Percentiles rank a stretch among this genome's conserved stretches.
Conservation (phyloP, 2,888 invertebrate species). For the Caenorhabditis japonica region DNA sequence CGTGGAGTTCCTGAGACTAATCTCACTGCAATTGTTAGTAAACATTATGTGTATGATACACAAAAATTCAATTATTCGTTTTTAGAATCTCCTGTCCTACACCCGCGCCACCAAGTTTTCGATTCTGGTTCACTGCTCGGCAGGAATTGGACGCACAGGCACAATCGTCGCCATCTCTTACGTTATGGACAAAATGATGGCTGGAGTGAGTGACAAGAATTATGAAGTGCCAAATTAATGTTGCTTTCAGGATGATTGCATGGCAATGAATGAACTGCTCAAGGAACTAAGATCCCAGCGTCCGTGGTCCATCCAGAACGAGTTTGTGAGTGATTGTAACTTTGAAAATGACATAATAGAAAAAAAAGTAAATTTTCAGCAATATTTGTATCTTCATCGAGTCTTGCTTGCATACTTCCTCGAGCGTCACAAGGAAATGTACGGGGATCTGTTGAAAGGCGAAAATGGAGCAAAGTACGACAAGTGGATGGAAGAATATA, state of each 20-base stretch:
- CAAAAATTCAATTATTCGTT: background rate
- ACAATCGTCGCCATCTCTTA: conserved; percentile 66
- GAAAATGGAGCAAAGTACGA: conserved; percentile 40
- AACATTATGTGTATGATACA: no score
- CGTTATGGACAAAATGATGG: conserved; percentile 49
- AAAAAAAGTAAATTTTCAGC: no score
- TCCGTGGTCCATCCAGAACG: conserved; percentile 62
- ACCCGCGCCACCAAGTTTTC: conserved; percentile 54
- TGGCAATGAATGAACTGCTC: conserved; percentile 51
- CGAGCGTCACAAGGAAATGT: conserved; percentile 48
- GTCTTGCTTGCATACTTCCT: conserved; percentile 56
- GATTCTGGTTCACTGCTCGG: conserved; percentile 67
- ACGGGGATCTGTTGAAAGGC: conserved; percentile 13
- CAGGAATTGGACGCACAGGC: conserved; percentile 67
- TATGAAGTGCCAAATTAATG: background rate
- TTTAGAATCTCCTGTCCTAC: conserved; percentile 43
- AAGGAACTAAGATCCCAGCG: conserved; percentile 57
- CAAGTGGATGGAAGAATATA: conserved; percentile 49
- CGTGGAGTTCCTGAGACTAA: conserved; percentile 51
- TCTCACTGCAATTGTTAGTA: conserved; percentile 35
- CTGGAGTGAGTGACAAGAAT: conserved; percentile 33
- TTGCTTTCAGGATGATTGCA: conserved; percentile 42
- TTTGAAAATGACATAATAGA: background rate
- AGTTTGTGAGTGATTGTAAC: conserved; percentile 44
- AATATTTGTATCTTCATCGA: conserved; percentile 55